Percentiles rank a stretch among this genome's conserved stretches.
phyloP scores from a whole-genome alignment of 2,797 vertebrate species.

The Salarias fasciatus region DNA sequence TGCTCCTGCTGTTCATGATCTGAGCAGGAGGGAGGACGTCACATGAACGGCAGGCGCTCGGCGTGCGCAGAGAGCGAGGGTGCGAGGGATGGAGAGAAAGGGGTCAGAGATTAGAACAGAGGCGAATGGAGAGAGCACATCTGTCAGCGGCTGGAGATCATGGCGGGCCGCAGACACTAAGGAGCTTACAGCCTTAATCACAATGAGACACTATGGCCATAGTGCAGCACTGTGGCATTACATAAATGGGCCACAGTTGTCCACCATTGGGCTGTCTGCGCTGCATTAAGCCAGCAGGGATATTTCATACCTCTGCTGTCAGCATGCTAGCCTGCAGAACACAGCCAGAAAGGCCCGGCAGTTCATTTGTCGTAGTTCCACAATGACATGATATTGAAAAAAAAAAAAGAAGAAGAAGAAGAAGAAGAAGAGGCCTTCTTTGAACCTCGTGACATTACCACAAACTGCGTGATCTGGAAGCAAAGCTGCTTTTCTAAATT shows the following conservation, averaged over 20 bases:
- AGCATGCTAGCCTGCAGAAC: not conserved
- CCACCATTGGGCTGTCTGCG: constrained; percentile 45
- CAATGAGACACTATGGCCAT: constrained; percentile 74
- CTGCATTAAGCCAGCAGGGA: constrained; percentile 22
- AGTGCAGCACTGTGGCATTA: constrained; percentile 68
- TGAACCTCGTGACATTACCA: constrained; percentile 4
- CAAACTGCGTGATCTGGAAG: constrained; percentile 14
- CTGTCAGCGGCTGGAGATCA: constrained; percentile 76
- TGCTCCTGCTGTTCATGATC: constrained; percentile 31
- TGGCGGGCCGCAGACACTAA: constrained; percentile 71
- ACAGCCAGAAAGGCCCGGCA: not conserved
- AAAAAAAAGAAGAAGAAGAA: no score
- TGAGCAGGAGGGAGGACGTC: no score
- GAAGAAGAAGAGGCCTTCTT: no score
- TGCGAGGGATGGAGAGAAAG: constrained; percentile 52
- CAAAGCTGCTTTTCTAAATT: constrained; percentile 64
- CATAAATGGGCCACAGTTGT: constrained; percentile 70
- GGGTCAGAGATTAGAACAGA: constrained; percentile 74
- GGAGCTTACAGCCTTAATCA: constrained; percentile 82
- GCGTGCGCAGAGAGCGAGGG: no score
- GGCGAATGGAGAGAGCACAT: constrained; percentile 70
- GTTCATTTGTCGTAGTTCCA: no score
- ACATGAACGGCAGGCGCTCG: no score
- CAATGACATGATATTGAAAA: no score
- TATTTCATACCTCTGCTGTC: constrained; percentile 8